Conservation (phyloP, 2,113 vertebrate species). For the Mixornis gularis region DNA sequence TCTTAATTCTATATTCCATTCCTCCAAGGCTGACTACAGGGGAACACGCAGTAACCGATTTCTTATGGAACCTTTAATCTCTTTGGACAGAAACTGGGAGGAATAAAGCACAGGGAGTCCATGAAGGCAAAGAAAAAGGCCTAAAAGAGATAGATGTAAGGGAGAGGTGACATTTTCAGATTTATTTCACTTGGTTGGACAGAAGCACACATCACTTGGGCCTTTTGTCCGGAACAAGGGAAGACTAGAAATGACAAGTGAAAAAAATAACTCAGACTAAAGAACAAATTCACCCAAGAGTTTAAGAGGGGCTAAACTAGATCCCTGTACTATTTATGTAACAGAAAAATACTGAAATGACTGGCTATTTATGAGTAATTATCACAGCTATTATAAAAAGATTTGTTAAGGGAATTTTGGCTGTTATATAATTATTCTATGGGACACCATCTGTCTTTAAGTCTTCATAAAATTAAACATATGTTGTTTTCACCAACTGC, state of each 20-base stretch:
- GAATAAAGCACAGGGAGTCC: background rate
- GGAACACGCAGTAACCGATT: background rate
- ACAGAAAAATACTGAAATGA: background rate
- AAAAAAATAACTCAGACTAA: background rate
- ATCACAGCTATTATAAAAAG: slow-evolving; percentile 30
- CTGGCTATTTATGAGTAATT: slow-evolving; percentile 32
- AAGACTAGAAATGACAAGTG: background rate
- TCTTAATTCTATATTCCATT: background rate
- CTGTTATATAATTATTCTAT: slow-evolving; percentile 59
- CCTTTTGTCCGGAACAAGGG: background rate
- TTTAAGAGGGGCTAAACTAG: background rate
- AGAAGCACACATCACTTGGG: background rate
- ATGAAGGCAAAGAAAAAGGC: background rate
- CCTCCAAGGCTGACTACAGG: background rate
- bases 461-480: slow-evolving; percentile 65
- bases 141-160: background rate
- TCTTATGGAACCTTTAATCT: background rate
- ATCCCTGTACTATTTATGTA: background rate
- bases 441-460: slow-evolving; percentile 65
- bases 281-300: background rate
- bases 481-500: slow-evolving; percentile 57
- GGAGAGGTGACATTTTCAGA: background rate
- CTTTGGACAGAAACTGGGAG: background rate
- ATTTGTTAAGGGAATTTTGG: slow-evolving; percentile 54
- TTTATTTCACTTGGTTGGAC: background rate